Base-by-base conservation (phyloP, 30 jellyfish, hydroid and myxozoan genomes). In the Nemopilema nomurai region DNA sequence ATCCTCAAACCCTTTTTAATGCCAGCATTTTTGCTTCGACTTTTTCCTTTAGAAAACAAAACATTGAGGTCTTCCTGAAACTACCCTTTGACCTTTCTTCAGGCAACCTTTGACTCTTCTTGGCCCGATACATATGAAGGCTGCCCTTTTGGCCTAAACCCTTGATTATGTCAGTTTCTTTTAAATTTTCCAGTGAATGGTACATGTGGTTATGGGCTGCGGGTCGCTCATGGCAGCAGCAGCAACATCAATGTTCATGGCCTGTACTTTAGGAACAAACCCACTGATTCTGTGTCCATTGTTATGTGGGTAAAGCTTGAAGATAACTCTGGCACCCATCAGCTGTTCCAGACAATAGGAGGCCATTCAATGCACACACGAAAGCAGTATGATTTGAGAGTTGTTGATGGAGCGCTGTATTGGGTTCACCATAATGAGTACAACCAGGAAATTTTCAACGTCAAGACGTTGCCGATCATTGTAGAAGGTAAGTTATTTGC, bases 331-430 rank as follows among this genome's bases (percentile, higher is more conserved):
- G 98, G 98, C 63, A 87, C 69, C 27, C 98, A 92, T 80, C 88
- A 84, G 57, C 76, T 92, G 85, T 92, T 92, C 79, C 91, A 74
- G 49, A 92, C 98, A 18, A 74, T 81, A 66, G 98, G 98, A 21
- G 98, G 98, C 51, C 98, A 92, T 79, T 92, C 98, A 22, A 92
- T 92, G 98, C 98, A 92, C 71, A 92, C 98, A 28, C 91, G 89
- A 28, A 80, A 82, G 70, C 98, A 92, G 67, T 92, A 86, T 75
- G 98, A 92, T 64, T 76, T 92, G 57, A 87, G 98, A 51, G 94
- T 92, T 19, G 77, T 28, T 28, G 98, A 92, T 26, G 98, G 98
- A 28, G 91, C 91, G 49, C n/a, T 92, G 64, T 73, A 87, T 62
- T 92, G 98, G 98, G 76, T 87, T 65, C 98, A 92, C 77, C 98